Conservation (phyloP, 2,797 vertebrate species). For the Acanthiza pusilla region DNA sequence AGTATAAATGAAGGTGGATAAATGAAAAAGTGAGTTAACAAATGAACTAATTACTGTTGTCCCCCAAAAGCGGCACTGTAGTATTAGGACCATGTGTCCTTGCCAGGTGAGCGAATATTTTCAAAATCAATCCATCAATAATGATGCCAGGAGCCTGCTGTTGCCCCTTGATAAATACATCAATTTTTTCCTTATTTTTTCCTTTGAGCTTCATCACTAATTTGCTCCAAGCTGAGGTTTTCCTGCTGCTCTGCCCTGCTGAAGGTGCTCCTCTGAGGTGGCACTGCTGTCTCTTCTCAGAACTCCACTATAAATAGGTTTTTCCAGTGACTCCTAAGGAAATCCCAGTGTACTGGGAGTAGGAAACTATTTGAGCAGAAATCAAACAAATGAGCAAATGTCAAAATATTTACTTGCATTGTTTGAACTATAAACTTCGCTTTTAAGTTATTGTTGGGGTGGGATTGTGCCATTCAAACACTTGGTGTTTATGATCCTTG, state of each 20-base stretch:
- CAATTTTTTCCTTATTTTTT: rapidly evolving
- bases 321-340: not conserved
- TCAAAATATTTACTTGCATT: constrained; percentile 18
- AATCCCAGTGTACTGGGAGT: not conserved
- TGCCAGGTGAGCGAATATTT: not conserved
- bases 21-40: not conserved
- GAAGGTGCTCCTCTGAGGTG: not conserved
- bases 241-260: not conserved
- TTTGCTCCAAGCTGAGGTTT: not conserved
- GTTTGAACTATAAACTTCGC: not conserved
- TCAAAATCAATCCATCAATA: not conserved
- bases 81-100: rapidly evolving
- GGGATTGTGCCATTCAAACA: not conserved
- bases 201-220: rapidly evolving
- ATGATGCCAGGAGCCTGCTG: not conserved
- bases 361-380: constrained; percentile 21
- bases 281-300: not conserved
- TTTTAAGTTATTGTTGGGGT: not conserved
- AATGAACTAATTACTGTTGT: rapidly evolving
- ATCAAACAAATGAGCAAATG: constrained; percentile 5
- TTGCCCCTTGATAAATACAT: not conserved
- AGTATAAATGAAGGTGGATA: not conserved
- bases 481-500: not conserved
- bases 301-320: not conserved
- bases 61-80: not conserved